Conservation (phyloP, 1,140 invertebrate species). For the Charaxes varanes region DNA sequence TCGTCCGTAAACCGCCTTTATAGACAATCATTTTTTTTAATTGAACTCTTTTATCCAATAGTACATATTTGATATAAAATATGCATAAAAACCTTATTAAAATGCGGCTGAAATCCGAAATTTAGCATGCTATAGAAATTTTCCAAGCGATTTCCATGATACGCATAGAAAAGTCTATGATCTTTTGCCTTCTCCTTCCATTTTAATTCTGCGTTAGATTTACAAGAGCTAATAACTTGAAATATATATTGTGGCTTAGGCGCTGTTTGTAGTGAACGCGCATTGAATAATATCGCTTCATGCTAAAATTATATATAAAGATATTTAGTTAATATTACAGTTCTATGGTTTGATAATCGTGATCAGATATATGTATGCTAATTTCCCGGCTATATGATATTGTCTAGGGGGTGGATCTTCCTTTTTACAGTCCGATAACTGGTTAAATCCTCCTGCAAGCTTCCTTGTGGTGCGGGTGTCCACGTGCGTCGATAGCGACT, state of each 20-base stretch:
- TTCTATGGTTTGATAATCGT: too few relatives aligned
- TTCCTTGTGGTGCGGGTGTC: too few relatives aligned
- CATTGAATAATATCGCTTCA: slow-evolving; percentile 70
- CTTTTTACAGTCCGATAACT: too few relatives aligned
- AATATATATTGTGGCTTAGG: slow-evolving; percentile 79
- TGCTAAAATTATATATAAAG: slow-evolving; percentile 62
- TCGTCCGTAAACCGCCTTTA: too few relatives aligned
- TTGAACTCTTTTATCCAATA: too few relatives aligned
- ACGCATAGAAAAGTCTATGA: slow-evolving; percentile 80
- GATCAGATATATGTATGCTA: too few relatives aligned
- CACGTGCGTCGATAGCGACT: too few relatives aligned
- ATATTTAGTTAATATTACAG: not conserved
- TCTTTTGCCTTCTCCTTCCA: slow-evolving; percentile 75
- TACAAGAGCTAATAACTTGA: slow-evolving; percentile 74
- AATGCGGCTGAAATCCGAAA: slow-evolving; percentile 84
- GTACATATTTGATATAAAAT: too few relatives aligned
- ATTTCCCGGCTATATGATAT: too few relatives aligned
- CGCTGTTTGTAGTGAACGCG: slow-evolving; percentile 61
- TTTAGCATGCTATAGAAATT: slow-evolving; percentile 89
- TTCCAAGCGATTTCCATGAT: slow-evolving; percentile 85
- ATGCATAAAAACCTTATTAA: slow-evolving; percentile 81
- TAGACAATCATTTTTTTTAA: too few relatives aligned
- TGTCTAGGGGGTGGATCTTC: too few relatives aligned
- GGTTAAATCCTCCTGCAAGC: too few relatives aligned
- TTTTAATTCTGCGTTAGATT: slow-evolving; percentile 73